These are phyloP conservation scores for Incurvaria masculella DNA, from an alignment of 2,888 invertebrate genomes.

Conservation along the genomic window DNA sequence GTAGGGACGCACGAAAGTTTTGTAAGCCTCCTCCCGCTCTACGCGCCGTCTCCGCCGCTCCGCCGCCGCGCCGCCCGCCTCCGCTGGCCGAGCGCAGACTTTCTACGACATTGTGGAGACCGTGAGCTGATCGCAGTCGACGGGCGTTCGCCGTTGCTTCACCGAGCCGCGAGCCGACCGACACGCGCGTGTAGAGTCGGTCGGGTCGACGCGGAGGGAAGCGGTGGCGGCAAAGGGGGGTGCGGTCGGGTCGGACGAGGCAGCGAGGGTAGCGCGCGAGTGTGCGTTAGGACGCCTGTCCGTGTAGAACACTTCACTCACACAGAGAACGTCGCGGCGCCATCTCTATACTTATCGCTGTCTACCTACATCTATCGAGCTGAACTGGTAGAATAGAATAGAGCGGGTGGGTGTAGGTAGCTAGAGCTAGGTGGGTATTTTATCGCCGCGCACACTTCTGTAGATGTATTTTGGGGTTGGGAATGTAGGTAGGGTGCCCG, in stretches of 20 bases:
- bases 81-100: conserved; percentile 49
- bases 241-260: no score
- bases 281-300: neutral
- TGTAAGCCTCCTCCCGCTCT: neutral
- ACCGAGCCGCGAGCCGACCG: neutral
- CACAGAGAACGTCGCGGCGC: neutral
- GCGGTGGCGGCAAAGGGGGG: no score
- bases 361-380: neutral
- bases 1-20: neutral
- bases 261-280: neutral
- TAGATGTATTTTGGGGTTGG: no score
- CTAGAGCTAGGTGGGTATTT: neutral
- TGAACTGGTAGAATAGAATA: neutral
- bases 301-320: neutral
- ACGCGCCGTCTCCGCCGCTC: no score
- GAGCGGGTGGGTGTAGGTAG: neutral
- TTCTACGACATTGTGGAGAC: conserved; percentile 53
- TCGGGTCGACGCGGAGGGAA: no score
- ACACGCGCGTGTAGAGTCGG: no score
- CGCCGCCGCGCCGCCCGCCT: conserved; percentile 20
- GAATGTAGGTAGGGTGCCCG: no score
- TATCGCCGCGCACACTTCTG: no score
- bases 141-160: neutral
- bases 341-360: neutral
- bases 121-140: neutral